Base-by-base conservation (phyloP, 2,797 vertebrate genomes). In the Coendou prehensilis region DNA sequence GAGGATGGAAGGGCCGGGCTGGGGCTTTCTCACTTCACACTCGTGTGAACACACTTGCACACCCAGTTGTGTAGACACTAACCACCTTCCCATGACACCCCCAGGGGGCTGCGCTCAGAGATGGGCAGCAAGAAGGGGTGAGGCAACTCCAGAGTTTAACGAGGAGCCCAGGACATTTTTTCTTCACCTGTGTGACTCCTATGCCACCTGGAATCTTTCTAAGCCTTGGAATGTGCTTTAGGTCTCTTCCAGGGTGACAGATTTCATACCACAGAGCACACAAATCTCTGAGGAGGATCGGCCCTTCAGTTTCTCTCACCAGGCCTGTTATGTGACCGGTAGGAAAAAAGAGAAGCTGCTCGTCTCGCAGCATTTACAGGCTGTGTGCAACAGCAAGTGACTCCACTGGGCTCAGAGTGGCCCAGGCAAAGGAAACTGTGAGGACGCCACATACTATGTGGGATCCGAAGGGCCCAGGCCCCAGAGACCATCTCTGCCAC, bases 371-470 rank as follows among this genome's bases (percentile, higher is more conserved):
- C 37, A n/a, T 28, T 45, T 33, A 37, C 30, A 23, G 52, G 64
- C 37, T 41, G 14, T 56, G 85, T 4, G 54, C 13, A 47, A n/a
- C 22, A 54, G 23, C 0, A 3, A 69, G 28, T 61, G 69, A 54
- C n/a, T 41, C 33, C 76, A n/a, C 26, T 28, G 2, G 59, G 30
- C 47, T 87, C 6, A 75, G 4, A 50, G 47, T 45, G 83, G 56
- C 37, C 52, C 17, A 0, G 8, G 4, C 67, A 33, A 28, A 64
- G 76, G 17, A 75, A 64, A 37, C n/a, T 47, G 37, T 3, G 52
- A 33, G 9, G 52, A 13, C 20, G n/a, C 9, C 45, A 17, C 15
- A 3, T n/a, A 6, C 37, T 69, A 45, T 1, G 1, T 0, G 0
- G 61, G 61, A 45, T 33, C 41, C 10, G 33, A 20, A 61, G n/a